phyloP scores from a whole-genome alignment of 2,113 vertebrate genomes.

The Upupa epops region DNA sequence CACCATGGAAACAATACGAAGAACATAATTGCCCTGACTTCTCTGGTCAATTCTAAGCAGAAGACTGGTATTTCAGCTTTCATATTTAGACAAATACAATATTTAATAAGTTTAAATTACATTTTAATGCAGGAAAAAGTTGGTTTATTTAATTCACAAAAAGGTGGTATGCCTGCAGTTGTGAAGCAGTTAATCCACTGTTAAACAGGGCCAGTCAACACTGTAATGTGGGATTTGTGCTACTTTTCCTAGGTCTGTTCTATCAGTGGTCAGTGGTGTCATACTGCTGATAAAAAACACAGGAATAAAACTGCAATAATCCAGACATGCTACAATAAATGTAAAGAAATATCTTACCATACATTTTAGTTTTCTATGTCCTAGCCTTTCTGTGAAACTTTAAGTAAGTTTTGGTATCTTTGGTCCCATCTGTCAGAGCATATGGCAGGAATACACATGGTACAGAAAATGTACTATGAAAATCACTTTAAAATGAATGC shows the following conservation, averaged over 20 bases:
- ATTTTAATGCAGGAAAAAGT: not conserved
- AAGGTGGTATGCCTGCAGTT: not conserved
- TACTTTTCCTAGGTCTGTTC: not conserved
- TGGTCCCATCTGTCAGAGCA: not conserved
- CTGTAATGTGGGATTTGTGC: not conserved
- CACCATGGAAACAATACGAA: not conserved
- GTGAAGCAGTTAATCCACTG: not conserved
- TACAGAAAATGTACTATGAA: not conserved
- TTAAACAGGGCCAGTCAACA: not conserved
- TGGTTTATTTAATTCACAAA: not conserved
- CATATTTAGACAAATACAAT: not conserved
- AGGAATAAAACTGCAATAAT: not conserved
- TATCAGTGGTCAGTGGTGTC: not conserved
- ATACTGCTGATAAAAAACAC: not conserved
- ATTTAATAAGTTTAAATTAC: not conserved
- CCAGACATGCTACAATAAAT: not conserved
- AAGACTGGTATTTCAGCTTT: not conserved
- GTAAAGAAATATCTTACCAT: not conserved
- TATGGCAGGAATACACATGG: accelerated
- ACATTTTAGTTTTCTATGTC: not conserved
- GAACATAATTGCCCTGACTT: not conserved
- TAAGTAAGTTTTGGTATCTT: not conserved
- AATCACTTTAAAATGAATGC: not conserved
- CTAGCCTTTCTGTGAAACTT: not conserved
- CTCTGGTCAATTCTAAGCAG: not conserved